Percentiles rank a stretch among this genome's conserved stretches.
Conservation (phyloP, 2,888 invertebrate species). For the Megastigmus dorsalis region DNA sequence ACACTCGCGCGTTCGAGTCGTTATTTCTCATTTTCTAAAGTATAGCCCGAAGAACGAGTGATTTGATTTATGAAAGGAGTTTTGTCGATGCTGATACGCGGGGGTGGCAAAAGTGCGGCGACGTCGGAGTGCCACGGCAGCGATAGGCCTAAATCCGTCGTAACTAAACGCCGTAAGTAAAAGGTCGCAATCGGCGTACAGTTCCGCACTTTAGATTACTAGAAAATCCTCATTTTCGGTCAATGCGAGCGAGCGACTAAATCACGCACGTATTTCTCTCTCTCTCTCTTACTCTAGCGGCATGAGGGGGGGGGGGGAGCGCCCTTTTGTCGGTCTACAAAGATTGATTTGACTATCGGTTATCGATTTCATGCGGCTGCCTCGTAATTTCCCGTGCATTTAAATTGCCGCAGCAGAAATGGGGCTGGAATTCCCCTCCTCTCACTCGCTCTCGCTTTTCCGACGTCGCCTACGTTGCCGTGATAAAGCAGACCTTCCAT, state of each 20-base stretch:
- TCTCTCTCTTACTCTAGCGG: too few relatives aligned
- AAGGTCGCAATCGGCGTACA: conserved; percentile 2
- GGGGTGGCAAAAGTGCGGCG: too few relatives aligned
- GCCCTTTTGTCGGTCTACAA: neutral
- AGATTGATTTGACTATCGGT: conserved; percentile 47
- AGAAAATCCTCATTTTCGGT: conserved; percentile 34
- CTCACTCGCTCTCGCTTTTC: too few relatives aligned
- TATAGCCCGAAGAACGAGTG: neutral
- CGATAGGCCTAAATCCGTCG: neutral
- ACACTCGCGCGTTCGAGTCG: conserved; percentile 3
- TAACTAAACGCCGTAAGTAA: neutral
- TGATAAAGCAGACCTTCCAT: conserved; percentile 2
- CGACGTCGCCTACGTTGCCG: too few relatives aligned
- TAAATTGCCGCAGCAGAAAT: conserved; percentile 9
- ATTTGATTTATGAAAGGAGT: conserved; percentile 34
- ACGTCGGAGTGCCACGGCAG: neutral
- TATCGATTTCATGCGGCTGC: conserved; percentile 24
- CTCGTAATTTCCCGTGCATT: conserved; percentile 22
- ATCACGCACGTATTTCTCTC: neutral
- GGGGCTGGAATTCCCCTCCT: too few relatives aligned
- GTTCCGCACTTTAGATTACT: conserved; percentile 10
- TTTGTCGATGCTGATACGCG: too few relatives aligned
- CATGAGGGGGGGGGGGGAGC: too few relatives aligned
- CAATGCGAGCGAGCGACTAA: neutral
- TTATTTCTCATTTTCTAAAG: conserved; percentile 34